These are phyloP conservation scores for Excalfactoria chinensis DNA, from an alignment of 2,113 vertebrate genomes.

Conservation along the genomic window DNA sequence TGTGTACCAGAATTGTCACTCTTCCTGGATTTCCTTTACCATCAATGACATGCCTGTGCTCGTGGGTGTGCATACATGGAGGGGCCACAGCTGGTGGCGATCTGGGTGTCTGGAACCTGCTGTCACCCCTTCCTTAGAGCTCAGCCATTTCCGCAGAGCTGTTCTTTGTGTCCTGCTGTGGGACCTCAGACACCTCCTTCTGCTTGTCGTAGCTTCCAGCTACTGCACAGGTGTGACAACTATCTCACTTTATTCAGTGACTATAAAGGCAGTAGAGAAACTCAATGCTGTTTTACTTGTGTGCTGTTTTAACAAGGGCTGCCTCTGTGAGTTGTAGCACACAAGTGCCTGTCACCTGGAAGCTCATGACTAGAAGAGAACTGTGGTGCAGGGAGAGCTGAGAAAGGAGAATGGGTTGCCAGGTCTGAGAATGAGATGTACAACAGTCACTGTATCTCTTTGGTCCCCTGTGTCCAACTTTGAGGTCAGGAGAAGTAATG, in stretches of 20 bases:
- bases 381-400: not conserved
- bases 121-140: not conserved
- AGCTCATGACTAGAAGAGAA: not conserved
- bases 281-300: not conserved
- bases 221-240: accelerated
- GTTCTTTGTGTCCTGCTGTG: not conserved
- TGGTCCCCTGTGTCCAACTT: not conserved
- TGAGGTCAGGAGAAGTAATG: not conserved
- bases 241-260: not conserved
- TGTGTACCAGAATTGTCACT: not conserved
- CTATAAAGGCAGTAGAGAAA: not conserved
- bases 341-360: not conserved
- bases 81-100: not conserved
- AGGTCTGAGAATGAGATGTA: not conserved
- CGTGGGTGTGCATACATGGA: not conserved
- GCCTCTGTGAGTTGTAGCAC: not conserved
- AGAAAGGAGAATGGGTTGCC: not conserved
- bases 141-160: accelerated
- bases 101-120: not conserved
- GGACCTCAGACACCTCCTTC: not conserved
- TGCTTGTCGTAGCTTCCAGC: not conserved
- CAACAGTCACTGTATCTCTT: not conserved
- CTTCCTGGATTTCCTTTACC: slow-evolving; percentile 21
- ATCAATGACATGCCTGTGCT: not conserved
- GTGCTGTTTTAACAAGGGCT: not conserved